Evolutionary conservation across 1,140 invertebrate species (phyloP).

Genomic region (Stegodyphus mimosarum): DNA sequence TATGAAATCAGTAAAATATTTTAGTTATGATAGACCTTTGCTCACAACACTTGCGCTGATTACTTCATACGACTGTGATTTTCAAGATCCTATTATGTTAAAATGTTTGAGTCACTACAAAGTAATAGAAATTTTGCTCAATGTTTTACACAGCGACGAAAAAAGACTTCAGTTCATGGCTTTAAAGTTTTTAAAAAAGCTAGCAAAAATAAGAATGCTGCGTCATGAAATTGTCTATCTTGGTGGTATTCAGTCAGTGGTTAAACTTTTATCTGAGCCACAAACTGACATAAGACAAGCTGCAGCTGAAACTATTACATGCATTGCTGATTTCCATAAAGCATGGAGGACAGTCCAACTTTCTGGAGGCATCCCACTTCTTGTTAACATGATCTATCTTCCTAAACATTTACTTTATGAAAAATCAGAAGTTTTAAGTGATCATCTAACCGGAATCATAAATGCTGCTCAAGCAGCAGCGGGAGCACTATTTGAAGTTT

Average conservation of each 20-base stretch:
- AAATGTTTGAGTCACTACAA: slow-evolving; percentile 12
- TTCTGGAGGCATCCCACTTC: slow-evolving; percentile 25
- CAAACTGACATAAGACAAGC: slow-evolving; percentile 36
- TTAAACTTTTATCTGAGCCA: slow-evolving; percentile 12
- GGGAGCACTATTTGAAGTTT: slow-evolving; percentile 14
- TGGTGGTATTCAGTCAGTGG: slow-evolving; percentile 21
- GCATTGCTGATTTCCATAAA: slow-evolving; percentile 46
- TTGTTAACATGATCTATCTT: slow-evolving; percentile 43
- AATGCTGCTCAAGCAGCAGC: slow-evolving; percentile 28
- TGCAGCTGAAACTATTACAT: slow-evolving; percentile 13
- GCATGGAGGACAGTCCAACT: slow-evolving; percentile 28
- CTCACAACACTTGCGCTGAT: slow-evolving; percentile 7
- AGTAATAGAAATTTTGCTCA: slow-evolving; percentile 24
- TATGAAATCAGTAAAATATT: slow-evolving; percentile 25
- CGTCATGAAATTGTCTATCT: slow-evolving; percentile 35
- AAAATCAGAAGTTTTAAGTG: neutral
- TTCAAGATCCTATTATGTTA: slow-evolving; percentile 50
- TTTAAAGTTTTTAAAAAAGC: slow-evolving; percentile 24
- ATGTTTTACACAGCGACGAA: slow-evolving; percentile 17
- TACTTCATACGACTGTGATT: slow-evolving; percentile 20
- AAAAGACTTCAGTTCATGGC: slow-evolving; percentile 30
- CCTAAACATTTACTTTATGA: slow-evolving; percentile 14
- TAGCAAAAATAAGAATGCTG: slow-evolving; percentile 8
- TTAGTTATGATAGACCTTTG: slow-evolving; percentile 27
- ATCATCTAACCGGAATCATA: slow-evolving; percentile 1